These are phyloP conservation scores for Heliconius hermathena DNA, from an alignment of 1,140 invertebrate genomes.

Conservation along the genomic window DNA sequence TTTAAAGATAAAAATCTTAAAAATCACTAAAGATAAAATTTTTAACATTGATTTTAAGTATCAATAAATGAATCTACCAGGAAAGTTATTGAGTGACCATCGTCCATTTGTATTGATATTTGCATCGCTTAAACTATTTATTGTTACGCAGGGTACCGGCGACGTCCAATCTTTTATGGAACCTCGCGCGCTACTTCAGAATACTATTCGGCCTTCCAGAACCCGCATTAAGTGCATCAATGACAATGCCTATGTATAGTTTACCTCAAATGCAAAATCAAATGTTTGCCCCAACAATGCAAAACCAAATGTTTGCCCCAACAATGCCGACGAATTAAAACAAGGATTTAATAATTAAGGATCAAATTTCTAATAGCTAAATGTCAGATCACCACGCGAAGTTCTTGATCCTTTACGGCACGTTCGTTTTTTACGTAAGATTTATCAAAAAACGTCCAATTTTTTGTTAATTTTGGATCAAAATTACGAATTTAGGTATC, in stretches of 20 bases:
- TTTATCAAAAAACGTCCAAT: background rate
- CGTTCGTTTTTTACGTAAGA: slow-evolving; percentile 9
- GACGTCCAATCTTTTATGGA: slow-evolving; percentile 79
- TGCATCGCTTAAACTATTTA: slow-evolving; percentile 50
- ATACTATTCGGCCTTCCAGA: slow-evolving; percentile 72
- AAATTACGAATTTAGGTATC: background rate
- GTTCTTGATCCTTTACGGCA: slow-evolving; percentile 57
- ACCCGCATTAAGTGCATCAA: slow-evolving; percentile 66
- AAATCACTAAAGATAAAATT: too few relatives aligned
- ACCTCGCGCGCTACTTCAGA: slow-evolving; percentile 79
- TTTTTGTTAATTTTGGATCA: background rate
- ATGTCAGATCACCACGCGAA: slow-evolving; percentile 75
- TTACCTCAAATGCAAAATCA: slow-evolving; percentile 66
- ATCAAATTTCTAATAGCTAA: slow-evolving; percentile 54
- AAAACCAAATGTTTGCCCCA: slow-evolving; percentile 52
- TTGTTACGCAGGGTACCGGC: slow-evolving; percentile 73
- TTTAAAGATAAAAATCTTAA: background rate
- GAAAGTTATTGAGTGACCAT: slow-evolving; percentile 20
- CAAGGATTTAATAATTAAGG: slow-evolving; percentile 71
- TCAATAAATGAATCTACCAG: background rate
- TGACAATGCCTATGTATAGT: slow-evolving; percentile 71
- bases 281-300: slow-evolving; percentile 57
- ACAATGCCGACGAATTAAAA: slow-evolving; percentile 59
- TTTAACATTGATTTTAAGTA: background rate
- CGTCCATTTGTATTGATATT: slow-evolving; percentile 63